Base-by-base conservation (phyloP, 2,797 vertebrate species). In the Odontamblyopus lacepedii region DNA sequence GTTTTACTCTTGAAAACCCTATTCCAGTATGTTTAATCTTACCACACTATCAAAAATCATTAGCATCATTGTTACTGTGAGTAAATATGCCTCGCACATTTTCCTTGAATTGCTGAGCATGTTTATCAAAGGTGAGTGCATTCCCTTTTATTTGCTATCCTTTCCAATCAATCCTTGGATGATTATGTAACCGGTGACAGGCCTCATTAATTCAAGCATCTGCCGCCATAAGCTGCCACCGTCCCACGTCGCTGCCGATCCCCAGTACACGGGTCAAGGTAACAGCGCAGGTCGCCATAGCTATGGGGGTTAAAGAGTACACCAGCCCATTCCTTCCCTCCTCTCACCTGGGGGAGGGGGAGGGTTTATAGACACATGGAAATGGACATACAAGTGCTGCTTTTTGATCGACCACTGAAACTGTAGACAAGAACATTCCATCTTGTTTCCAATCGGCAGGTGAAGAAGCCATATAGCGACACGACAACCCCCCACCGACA, bases 401-500 rank as follows among this genome's bases (percentile, higher is more conserved):
- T 4, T 29, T 66, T 30, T 50, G 44, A 29, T 16, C 26, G 1
- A 6, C 44, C 26, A 6, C 64, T 41, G 1, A 44, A 6, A 8
- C 9, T 50, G 5, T 11, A 63, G 18, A 51, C 26, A 7, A 63
- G 19, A n/a, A 41, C 12, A 2, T 15, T 29, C 19, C 12, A 19
- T 48, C 41, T 65, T 8, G 1, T 26, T 51, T 66, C 26, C 23
- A 79, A 87, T 74, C 85, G 85, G 78, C 80, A 60, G 76, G 19
- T 69, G 59, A 82, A 75, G 76, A 69, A 71, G 61, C 23, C 59
- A 62, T 71, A 77, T 71, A 77, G 73, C 77, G 82, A 82, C 80
- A 86, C 77, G 77, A 80, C 82, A 75, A 73, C 63, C 23, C 65
- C 29, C 19, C 57, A 77, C 19, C 55, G 67, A 5, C 62, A 59